A percentile compares a stretch with the other conserved stretches of the same genome.
Conservation (phyloP, 2,888 invertebrate genomes). For the Abscondita cerata region DNA sequence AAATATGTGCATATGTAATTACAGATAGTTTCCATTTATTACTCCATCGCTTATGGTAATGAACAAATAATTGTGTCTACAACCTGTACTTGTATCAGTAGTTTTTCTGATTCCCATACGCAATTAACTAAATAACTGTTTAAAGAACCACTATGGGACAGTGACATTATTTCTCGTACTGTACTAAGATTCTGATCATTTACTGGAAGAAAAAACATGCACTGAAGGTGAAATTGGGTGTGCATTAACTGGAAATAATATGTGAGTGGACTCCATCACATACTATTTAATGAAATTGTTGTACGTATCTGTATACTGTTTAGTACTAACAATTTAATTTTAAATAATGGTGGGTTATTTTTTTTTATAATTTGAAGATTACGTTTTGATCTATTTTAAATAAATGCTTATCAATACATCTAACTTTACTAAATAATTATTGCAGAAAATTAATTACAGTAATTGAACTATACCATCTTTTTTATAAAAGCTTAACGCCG, state of each 20-base stretch:
- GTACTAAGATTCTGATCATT: constrained; percentile 18
- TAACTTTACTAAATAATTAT: too few relatives aligned
- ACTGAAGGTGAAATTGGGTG: constrained; percentile 20
- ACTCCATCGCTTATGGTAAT: background rate
- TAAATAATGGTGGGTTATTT: too few relatives aligned
- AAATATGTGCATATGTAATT: background rate
- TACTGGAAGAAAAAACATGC: constrained; percentile 26
- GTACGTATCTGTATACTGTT: too few relatives aligned
- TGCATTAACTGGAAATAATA: constrained; percentile 7
- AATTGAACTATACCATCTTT: too few relatives aligned
- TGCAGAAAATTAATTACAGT: too few relatives aligned
- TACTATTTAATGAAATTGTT: background rate
- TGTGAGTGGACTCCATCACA: constrained; percentile 2
- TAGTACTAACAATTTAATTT: too few relatives aligned
- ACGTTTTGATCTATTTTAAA: too few relatives aligned
- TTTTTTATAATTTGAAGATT: too few relatives aligned
- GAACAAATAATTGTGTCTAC: constrained; percentile 8
- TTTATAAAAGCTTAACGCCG: too few relatives aligned
- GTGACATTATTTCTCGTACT: constrained; percentile 35
- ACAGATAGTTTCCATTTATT: background rate
- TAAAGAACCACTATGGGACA: constrained; percentile 44
- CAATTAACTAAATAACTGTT: constrained; percentile 42
- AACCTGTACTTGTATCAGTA: constrained; percentile 12
- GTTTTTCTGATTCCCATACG: constrained; percentile 22
- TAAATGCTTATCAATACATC: too few relatives aligned